Evolutionary conservation across 2,888 invertebrate genomes (phyloP).

Genomic region (Cyrtodaria siliqua): DNA sequence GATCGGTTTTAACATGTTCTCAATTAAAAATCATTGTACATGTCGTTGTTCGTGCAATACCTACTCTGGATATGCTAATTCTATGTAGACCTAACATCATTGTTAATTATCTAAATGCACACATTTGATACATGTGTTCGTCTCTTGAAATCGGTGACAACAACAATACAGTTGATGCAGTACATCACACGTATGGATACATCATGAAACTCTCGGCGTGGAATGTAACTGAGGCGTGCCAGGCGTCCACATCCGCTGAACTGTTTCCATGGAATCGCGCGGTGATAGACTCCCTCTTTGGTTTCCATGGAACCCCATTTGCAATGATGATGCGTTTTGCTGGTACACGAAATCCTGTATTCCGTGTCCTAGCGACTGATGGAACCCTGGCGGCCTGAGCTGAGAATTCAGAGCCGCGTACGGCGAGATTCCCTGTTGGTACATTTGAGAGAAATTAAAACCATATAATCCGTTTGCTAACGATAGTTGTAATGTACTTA

Average conservation of each 20-base stretch:
- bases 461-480: conserved; percentile 69
- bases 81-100: too few species aligned
- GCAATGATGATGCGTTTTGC: conserved; percentile 26
- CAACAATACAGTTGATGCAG: too few species aligned
- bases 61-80: too few species aligned
- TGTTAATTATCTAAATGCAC: too few species aligned
- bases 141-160: too few species aligned
- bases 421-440: conserved; percentile 29
- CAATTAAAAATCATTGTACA: too few species aligned
- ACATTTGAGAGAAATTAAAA: conserved; percentile 52
- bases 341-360: conserved; percentile 40
- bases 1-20: too few species aligned
- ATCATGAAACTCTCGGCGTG: conserved; percentile 43
- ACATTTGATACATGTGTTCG: too few species aligned
- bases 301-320: conserved; percentile 8
- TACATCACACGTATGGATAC: not conserved
- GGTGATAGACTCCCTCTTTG: conserved; percentile 28
- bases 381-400: conserved; percentile 21
- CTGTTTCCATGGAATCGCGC: conserved; percentile 35
- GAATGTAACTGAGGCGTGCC: conserved; percentile 52
- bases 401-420: conserved; percentile 33
- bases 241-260: conserved; percentile 20
- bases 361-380: conserved; percentile 12
- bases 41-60: too few species aligned
- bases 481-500: conserved; percentile 70